Conservation (phyloP, 1,140 invertebrate species). For the Arion vulgaris region DNA sequence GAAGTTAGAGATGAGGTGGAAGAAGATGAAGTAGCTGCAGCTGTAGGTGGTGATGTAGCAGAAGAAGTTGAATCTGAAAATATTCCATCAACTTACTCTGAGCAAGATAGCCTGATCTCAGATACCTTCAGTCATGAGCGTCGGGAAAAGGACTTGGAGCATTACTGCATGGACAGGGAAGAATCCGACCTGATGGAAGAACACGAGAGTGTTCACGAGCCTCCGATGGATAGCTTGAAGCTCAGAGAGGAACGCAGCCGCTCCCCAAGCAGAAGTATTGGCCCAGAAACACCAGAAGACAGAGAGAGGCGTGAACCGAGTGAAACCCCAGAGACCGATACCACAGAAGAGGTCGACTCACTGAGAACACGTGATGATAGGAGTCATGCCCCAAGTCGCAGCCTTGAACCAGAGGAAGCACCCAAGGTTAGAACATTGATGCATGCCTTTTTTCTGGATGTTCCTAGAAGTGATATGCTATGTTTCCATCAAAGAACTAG, state of each 20-base stretch:
- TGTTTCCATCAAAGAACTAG: neutral
- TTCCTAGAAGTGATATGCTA: neutral
- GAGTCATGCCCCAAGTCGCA: conserved; percentile 18
- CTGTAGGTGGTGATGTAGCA: neutral
- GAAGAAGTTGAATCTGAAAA: neutral
- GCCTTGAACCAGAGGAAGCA: conserved; percentile 8
- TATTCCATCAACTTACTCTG: neutral
- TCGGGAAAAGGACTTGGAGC: conserved; percentile 30
- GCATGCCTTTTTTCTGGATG: neutral
- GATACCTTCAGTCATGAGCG: conserved; percentile 15
- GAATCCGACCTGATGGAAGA: conserved; percentile 32
- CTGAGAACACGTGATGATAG: conserved; percentile 8
- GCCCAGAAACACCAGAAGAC: conserved; percentile 12
- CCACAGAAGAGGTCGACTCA: neutral
- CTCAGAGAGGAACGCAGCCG: conserved; percentile 14
- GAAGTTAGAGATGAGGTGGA: neutral
- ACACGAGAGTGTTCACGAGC: neutral
- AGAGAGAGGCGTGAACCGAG: neutral
- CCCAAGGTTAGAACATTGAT: neutral
- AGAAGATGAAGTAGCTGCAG: neutral
- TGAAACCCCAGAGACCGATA: neutral
- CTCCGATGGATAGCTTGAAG: neutral
- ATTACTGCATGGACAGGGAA: conserved; percentile 38
- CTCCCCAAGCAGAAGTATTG: conserved; percentile 21
- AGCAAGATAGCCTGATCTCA: neutral